phyloP scores from a whole-genome alignment of 2,888 invertebrate genomes.

The Sepioteuthis lessoniana region DNA sequence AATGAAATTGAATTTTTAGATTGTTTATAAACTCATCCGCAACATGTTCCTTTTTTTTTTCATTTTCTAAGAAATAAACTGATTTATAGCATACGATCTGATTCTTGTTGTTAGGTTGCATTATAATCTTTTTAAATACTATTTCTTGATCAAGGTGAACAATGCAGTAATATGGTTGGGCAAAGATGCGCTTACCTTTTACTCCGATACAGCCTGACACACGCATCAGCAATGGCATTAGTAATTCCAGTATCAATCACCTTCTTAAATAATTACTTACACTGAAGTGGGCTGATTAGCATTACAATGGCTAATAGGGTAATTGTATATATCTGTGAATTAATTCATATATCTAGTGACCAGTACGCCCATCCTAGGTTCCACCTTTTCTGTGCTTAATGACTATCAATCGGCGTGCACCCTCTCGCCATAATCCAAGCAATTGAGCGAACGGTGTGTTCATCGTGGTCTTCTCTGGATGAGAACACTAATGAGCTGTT shows the following conservation, averaged over 20 bases:
- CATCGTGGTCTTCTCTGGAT: not conserved
- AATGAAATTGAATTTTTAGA: no score
- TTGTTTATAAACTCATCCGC: no score
- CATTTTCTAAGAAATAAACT: no score
- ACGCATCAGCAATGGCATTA: not conserved
- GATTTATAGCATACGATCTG: no score
- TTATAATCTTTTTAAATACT: no score
- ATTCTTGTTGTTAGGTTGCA: no score
- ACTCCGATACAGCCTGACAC: not conserved
- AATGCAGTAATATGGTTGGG: not conserved
- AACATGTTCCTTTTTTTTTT: no score
- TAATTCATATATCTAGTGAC: not conserved
- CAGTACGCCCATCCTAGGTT: not conserved
- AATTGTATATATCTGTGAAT: not conserved
- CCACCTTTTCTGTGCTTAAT: not conserved
- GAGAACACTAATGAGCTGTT: not conserved
- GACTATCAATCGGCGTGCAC: not conserved
- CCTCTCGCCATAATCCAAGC: not conserved
- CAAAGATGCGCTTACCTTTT: not conserved
- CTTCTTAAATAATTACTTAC: slow-evolving; percentile 23
- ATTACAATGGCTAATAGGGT: slow-evolving; percentile 23
- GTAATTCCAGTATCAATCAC: not conserved
- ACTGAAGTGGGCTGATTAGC: not conserved
- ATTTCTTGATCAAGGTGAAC: no score
- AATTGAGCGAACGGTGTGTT: not conserved